A percentile compares a stretch with the other conserved stretches of the same genome.
Evolutionary conservation across 2,113 vertebrate species (phyloP).

Genomic region (Ammodytes marinus): DNA sequence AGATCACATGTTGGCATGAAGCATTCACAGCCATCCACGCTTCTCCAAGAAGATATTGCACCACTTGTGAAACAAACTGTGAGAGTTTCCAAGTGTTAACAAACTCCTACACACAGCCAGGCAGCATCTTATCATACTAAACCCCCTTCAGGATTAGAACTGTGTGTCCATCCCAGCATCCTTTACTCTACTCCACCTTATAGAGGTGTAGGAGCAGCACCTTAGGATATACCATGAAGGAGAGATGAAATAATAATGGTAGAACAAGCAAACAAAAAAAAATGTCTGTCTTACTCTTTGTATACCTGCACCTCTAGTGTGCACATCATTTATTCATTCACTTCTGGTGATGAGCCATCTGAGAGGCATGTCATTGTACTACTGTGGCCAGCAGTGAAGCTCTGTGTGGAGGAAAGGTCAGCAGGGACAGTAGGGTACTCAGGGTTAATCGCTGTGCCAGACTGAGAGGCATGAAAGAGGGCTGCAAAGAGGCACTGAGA

Average conservation of each 20-base stretch:
- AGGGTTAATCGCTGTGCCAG: constrained; percentile 83
- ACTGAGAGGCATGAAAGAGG: constrained; percentile 81
- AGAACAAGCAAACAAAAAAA: constrained; percentile 26
- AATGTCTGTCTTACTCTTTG: constrained; percentile 14
- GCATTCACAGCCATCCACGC: constrained; percentile 55
- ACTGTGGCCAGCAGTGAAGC: constrained; percentile 44
- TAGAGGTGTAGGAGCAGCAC: constrained; percentile 25
- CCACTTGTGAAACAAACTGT: constrained; percentile 77
- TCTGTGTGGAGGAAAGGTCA: constrained; percentile 66
- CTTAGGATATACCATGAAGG: constrained; percentile 28
- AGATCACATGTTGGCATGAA: constrained; percentile 59
- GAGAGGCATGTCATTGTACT: constrained; percentile 62
- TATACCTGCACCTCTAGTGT: constrained; percentile 52
- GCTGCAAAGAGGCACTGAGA: constrained; percentile 73
- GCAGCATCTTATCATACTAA: constrained; percentile 49
- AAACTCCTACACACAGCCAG: constrained; percentile 76
- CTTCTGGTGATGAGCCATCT: constrained; percentile 70
- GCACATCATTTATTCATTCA: constrained; percentile 62
- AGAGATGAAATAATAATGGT: constrained; percentile 41
- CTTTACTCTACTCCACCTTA: constrained; percentile 35
- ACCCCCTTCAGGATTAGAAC: constrained; percentile 26
- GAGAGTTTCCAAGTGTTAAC: constrained; percentile 69
- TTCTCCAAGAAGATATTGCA: constrained; percentile 59
- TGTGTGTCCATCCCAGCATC: constrained; percentile 39
- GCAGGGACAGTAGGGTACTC: constrained; percentile 57